A percentile compares a stretch with the other conserved stretches of the same genome.
Evolutionary conservation across 2,797 vertebrate species (phyloP).

Genomic region (Limnodromus scolopaceus): DNA sequence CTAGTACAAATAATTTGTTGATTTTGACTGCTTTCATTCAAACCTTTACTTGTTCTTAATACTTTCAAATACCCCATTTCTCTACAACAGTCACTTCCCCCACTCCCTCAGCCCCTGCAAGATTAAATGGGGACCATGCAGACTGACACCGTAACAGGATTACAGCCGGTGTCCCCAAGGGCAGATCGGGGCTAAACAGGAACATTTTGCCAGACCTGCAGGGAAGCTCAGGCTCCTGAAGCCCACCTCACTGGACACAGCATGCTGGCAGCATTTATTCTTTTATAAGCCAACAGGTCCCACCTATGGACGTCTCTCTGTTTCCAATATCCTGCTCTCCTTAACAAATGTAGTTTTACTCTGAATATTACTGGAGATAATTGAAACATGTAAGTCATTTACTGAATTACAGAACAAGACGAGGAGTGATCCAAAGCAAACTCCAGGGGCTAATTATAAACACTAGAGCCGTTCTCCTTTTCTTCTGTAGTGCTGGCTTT

Average conservation of each 20-base stretch:
- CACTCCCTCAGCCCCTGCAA: neutral
- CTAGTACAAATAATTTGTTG: neutral
- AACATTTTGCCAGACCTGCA: neutral
- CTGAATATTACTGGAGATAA: neutral
- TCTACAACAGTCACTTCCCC: neutral
- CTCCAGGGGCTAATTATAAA: neutral
- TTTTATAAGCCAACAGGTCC: neutral
- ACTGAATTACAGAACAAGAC: neutral
- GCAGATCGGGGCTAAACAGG: neutral
- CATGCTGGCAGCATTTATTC: neutral
- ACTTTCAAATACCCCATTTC: neutral
- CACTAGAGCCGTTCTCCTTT: neutral
- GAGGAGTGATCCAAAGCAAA: neutral
- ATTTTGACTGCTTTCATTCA: neutral
- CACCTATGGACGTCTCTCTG: neutral
- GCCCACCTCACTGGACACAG: neutral
- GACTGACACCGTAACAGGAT: too few relatives aligned
- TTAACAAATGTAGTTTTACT: neutral
- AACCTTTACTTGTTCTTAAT: neutral
- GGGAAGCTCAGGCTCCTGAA: neutral
- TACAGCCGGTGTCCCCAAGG: neutral
- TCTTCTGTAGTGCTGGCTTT: neutral
- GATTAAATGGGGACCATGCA: neutral
- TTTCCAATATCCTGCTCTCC: neutral
- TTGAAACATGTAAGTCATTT: rapidly evolving